Conservation (phyloP, 2,888 invertebrate species). For the Euplagia quadripunctaria region DNA sequence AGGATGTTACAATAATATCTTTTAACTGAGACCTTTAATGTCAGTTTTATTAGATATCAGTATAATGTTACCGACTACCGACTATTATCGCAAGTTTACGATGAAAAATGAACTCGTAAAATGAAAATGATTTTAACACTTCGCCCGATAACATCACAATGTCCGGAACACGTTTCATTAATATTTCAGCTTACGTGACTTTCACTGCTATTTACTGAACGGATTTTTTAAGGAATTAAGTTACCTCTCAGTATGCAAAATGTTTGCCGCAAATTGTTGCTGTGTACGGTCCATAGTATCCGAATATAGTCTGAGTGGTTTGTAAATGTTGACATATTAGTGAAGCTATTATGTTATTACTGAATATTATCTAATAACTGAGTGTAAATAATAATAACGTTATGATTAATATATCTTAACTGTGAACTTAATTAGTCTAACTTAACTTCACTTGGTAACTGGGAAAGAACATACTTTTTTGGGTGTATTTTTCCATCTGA, state of each 20-base stretch:
- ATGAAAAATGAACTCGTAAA: slow-evolving; percentile 44
- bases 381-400: too few relatives aligned
- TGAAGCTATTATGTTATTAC: too few relatives aligned
- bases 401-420: too few relatives aligned
- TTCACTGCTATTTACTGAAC: slow-evolving; percentile 28
- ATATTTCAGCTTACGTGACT: slow-evolving; percentile 48
- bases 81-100: slow-evolving; percentile 16
- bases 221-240: slow-evolving; percentile 14
- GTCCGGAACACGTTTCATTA: slow-evolving; percentile 51
- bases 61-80: slow-evolving; percentile 24
- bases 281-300: not conserved
- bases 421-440: too few relatives aligned
- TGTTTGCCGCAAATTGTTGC: slow-evolving; percentile 5
- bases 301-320: not conserved
- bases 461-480: too few relatives aligned
- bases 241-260: not conserved
- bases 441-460: too few relatives aligned
- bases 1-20: not conserved
- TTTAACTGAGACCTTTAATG: not conserved
- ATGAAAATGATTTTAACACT: slow-evolving; percentile 40
- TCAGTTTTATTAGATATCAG: slow-evolving; percentile 18
- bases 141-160: slow-evolving; percentile 48
- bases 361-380: too few relatives aligned
- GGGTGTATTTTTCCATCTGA: too few relatives aligned
- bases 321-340: not conserved